phyloP scores from a whole-genome alignment of 1,140 invertebrate species.

The Danaus melanippus region DNA sequence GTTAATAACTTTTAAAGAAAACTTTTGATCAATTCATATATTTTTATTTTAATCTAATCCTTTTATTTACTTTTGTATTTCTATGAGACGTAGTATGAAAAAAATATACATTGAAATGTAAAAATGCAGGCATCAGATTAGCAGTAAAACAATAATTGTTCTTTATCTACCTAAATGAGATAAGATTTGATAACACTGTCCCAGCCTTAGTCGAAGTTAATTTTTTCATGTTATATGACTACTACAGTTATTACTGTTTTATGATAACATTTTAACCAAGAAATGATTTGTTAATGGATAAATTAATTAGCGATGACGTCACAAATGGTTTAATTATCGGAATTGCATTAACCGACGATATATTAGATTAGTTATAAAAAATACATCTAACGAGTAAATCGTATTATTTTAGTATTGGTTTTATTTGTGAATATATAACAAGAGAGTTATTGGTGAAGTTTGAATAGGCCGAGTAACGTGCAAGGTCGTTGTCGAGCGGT shows the following conservation, averaged over 20 bases:
- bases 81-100: not conserved
- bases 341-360: too few relatives aligned
- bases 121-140: slow-evolving; percentile 29
- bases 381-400: too few relatives aligned
- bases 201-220: slow-evolving; percentile 31
- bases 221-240: slow-evolving; percentile 5
- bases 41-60: slow-evolving; percentile 4
- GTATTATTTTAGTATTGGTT: too few relatives aligned
- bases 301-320: too few relatives aligned
- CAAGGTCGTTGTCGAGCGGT: slow-evolving; percentile 85
- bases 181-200: slow-evolving; percentile 35
- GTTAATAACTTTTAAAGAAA: too few relatives aligned
- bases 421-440: not conserved
- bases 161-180: slow-evolving; percentile 50
- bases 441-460: not conserved
- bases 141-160: slow-evolving; percentile 44
- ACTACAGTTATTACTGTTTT: too few relatives aligned
- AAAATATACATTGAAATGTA: too few relatives aligned
- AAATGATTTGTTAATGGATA: too few relatives aligned
- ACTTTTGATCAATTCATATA: too few relatives aligned
- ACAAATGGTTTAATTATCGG: too few relatives aligned
- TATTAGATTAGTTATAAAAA: too few relatives aligned
- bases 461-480: slow-evolving; percentile 55
- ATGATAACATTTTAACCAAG: too few relatives aligned
- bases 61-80: slow-evolving; percentile 25